These are phyloP conservation scores for Gymnorhina tibicen DNA, from an alignment of 2,113 vertebrate genomes.

Conservation along the genomic window DNA sequence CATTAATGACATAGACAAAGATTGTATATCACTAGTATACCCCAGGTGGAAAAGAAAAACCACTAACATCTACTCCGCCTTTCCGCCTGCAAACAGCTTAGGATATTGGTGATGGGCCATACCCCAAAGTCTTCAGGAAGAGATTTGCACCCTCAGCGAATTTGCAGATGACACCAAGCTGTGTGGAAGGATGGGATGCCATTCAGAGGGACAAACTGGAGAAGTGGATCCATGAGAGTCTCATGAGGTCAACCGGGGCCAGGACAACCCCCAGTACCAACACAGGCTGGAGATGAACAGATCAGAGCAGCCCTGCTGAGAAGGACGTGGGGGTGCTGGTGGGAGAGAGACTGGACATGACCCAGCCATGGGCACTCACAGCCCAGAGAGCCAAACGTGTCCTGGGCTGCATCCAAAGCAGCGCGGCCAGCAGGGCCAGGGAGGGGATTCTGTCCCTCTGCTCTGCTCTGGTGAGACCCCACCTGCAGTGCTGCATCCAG, in stretches of 20 bases:
- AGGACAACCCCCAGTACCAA: accelerated
- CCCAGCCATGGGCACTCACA: background rate
- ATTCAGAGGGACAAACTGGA: too few relatives aligned
- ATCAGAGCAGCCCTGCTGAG: accelerated
- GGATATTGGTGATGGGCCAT: too few relatives aligned
- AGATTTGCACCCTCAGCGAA: background rate
- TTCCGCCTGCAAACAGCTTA: too few relatives aligned
- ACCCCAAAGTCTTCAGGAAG: too few relatives aligned
- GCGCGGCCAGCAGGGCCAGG: background rate
- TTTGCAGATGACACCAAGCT: background rate
- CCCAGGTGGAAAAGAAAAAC: too few relatives aligned
- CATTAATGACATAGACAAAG: background rate
- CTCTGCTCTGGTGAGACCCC: background rate
- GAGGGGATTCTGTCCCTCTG: background rate
- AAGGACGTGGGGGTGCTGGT: background rate
- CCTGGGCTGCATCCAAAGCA: background rate
- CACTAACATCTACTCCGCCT: too few relatives aligned
- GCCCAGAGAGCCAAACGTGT: background rate
- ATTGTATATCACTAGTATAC: too few relatives aligned
- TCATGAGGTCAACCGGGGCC: accelerated
- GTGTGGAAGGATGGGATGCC: background rate
- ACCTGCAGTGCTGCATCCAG: too few relatives aligned
- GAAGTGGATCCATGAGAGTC: too few relatives aligned
- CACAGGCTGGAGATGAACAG: background rate
- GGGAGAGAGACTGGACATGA: background rate